Conservation (phyloP, 2,888 invertebrate species). For the Cancer borealis region DNA sequence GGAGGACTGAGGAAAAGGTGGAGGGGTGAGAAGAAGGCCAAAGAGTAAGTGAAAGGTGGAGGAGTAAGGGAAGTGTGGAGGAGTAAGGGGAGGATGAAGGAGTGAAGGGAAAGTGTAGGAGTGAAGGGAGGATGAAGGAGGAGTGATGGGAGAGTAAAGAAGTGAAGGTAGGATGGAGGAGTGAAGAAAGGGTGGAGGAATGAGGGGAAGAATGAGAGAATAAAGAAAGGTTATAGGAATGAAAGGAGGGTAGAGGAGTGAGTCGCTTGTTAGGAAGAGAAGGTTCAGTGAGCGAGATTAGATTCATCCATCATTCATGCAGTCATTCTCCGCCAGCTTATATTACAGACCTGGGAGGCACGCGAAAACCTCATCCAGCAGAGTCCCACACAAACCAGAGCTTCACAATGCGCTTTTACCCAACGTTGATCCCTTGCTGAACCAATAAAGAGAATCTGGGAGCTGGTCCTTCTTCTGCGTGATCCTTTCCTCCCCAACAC, state of each 20-base stretch:
- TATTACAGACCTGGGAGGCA: slow-evolving; percentile 63
- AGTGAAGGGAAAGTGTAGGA: neutral
- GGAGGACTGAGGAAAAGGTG: neutral
- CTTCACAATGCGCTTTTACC: slow-evolving; percentile 15
- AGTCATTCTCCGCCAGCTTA: slow-evolving; percentile 52
- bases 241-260: neutral
- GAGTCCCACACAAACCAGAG: slow-evolving; percentile 5
- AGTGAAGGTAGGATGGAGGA: neutral
- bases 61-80: neutral
- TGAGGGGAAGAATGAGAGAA: neutral
- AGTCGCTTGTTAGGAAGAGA: neutral
- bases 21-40: neutral
- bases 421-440: neutral
- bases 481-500: neutral
- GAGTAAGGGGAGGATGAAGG: neutral
- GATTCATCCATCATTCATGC: slow-evolving; percentile 66
- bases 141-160: neutral
- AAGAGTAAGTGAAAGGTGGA: neutral
- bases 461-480: neutral
- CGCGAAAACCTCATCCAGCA: slow-evolving; percentile 68
- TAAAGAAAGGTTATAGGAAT: neutral
- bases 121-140: no score
- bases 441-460: slow-evolving; percentile 6
- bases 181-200: neutral
- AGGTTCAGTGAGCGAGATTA: slow-evolving; percentile 58